Base-by-base conservation (phyloP, 2,888 invertebrate species). In the Fabriciana adippe region DNA sequence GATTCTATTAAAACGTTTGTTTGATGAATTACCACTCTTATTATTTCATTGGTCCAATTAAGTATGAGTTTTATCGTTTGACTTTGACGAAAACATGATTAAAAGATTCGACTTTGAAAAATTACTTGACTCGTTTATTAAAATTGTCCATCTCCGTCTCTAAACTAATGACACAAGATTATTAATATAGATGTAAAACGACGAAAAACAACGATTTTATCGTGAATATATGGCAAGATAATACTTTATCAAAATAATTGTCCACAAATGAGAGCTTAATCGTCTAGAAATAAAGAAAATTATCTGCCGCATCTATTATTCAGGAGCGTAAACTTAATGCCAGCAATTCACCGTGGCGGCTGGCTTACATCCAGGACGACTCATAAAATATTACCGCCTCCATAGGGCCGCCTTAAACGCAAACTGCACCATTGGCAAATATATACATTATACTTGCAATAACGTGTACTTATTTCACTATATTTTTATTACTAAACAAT, bases 321-420 rank as follows among this genome's bases (percentile, higher is more conserved):
- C 71, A 69, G 69, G 53, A 66, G 67, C 62, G 66, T 51, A 62
- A 64, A 66, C 51, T 68, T 68, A 70, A 66, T 66, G 70, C 66
- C 64, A 64, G 67, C 70, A 72, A 68, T 72, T 66, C 67, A 59
- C 65, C 48, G 59, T 45, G 65, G 64, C 55, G 56, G 67, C 62
- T 73, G 72, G 72, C 72, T 67, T 55, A 54, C 55, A 64, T 67
- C 71, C 72, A 72, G 69, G 66, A 72, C 54, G 55, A 48, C 67
- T 71, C 67, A 72, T 72, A 69, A 72, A 72, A 71, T 72, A 72
- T 72, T 72, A 68, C 70, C 45, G 66, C 59, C 60, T 26, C 55
- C 21, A 26, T 55, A 66, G 60, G 66, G 66, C 54, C 57, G 48
- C 53, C 21, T n/a, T 56, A 21, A 48, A 35, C 51, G 60, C 21